Percentiles rank a stretch among this genome's conserved stretches.
Conservation (phyloP, 2,113 vertebrate species). For the Mionectes macconnelli region DNA sequence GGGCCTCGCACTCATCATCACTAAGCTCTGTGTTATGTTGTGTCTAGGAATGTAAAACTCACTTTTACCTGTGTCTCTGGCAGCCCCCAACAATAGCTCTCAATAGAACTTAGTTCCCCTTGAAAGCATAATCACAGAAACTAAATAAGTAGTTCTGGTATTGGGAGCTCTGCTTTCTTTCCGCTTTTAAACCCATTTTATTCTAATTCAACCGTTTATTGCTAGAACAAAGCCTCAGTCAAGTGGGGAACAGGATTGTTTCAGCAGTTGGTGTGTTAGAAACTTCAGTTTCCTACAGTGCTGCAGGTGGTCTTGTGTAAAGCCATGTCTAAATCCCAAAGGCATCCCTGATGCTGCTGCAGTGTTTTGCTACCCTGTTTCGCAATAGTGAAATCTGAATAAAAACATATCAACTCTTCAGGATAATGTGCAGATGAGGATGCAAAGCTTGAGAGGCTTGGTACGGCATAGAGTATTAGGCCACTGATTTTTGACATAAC, state of each 20-base stretch:
- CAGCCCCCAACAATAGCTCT: fast-evolving
- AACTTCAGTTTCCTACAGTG: not conserved
- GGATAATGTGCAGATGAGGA: not conserved
- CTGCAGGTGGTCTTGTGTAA: not conserved
- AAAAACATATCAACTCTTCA: not conserved
- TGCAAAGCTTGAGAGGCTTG: not conserved
- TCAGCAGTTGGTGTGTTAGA: not conserved
- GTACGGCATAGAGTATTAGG: not conserved
- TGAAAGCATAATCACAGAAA: not conserved
- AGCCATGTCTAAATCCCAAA: not conserved
- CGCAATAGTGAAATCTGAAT: not conserved
- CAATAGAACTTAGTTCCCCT: not conserved
- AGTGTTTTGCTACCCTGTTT: not conserved
- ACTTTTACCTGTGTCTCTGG: not conserved
- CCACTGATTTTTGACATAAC: not conserved
- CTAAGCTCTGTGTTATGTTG: not conserved
- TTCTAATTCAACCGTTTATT: not conserved
- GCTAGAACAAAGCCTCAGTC: not conserved
- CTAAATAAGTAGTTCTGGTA: not conserved
- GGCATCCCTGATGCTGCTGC: not conserved
- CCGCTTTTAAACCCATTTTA: not conserved
- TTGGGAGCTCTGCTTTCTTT: not conserved
- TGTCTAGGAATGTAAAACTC: not conserved
- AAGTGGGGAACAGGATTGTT: not conserved
- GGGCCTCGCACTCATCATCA: not conserved